These are phyloP conservation scores for Sogatella furcifera DNA, from an alignment of 1,140 invertebrate species.

Conservation along the genomic window DNA sequence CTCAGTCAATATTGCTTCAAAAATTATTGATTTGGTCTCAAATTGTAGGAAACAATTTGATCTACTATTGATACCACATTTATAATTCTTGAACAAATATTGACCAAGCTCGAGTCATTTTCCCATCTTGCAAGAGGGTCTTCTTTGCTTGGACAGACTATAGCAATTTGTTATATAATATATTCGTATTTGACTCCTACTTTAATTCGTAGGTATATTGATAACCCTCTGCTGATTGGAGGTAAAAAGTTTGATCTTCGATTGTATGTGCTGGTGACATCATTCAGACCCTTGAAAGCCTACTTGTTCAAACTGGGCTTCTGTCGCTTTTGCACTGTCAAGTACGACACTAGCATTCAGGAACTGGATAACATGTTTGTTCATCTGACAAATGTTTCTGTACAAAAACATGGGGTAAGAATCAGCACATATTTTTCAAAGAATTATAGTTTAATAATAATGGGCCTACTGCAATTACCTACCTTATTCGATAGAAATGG, in stretches of 20 bases:
- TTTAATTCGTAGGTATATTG: conserved; percentile 51
- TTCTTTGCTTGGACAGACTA: no score
- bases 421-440: neutral
- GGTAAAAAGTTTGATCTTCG: conserved; percentile 85
- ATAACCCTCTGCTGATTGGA: conserved; percentile 76
- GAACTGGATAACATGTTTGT: conserved; percentile 79
- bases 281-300: conserved; percentile 69
- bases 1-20: no score
- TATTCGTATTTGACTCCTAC: neutral
- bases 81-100: no score
- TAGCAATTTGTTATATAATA: no score
- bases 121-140: no score
- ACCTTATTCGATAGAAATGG: no score
- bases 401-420: conserved; percentile 75
- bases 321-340: conserved; percentile 74
- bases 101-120: no score
- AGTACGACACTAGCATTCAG: conserved; percentile 55
- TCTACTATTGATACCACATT: no score
- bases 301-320: conserved; percentile 70
- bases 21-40: no score
- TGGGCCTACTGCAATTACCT: no score
- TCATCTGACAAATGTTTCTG: conserved; percentile 77
- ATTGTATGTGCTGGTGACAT: conserved; percentile 74
- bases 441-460: no score
- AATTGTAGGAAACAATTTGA: no score